Base-by-base conservation (phyloP, 2,888 invertebrate genomes). In the Pycnomerus fuliginosus region DNA sequence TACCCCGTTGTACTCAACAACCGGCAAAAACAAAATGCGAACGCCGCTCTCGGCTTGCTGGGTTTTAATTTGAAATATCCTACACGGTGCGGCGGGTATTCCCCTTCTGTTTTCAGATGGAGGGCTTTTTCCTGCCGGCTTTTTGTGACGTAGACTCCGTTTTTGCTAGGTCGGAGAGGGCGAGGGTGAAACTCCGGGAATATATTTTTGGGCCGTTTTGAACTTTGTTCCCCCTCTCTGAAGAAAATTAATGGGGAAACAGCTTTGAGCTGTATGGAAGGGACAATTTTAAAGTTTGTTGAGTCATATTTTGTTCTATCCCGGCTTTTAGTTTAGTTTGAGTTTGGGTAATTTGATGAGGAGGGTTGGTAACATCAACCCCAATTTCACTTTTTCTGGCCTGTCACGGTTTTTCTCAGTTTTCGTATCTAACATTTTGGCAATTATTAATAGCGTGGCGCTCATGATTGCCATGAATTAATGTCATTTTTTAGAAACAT, bases 21-120 rank as follows among this genome's bases (percentile, higher is more conserved):
- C 58, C 56, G 58, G 64, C 65, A 68, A 70, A 69, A 70, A 69
- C 68, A 67, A 68, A 69, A 68, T 65, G 64, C 61, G 62, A 61
- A 55, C 60, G 62, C 52, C 53, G 37, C 53, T 48, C 54, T 53
- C 52, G 53, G 55, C 50, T 57, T 53, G 58, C 56, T 55, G 44
- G 50, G 54, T 61, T 60, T 58, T 63, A 62, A 59, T 60, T 58
- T 56, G 53, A 54, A 59, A 64, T 62, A 56, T 61, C 61, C 60
- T 57, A 54, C 58, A 60, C 62, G 61, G 52, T 55, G 50, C 48
- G 17, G 30, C 12, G 20, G 52, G 44, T 25, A 14, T 49, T 48
- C 49, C 48, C 52, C 47, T 54, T 53, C 53, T 36, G 16, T 54
- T 58, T 52, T 54, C 54, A 25, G 24, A 34, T 36, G 47, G 52